Percentiles rank a stretch among this genome's conserved stretches.
These are phyloP conservation scores for Lasaia peninsularis DNA, from an alignment of 1,140 invertebrate species.

Conservation along the genomic window DNA sequence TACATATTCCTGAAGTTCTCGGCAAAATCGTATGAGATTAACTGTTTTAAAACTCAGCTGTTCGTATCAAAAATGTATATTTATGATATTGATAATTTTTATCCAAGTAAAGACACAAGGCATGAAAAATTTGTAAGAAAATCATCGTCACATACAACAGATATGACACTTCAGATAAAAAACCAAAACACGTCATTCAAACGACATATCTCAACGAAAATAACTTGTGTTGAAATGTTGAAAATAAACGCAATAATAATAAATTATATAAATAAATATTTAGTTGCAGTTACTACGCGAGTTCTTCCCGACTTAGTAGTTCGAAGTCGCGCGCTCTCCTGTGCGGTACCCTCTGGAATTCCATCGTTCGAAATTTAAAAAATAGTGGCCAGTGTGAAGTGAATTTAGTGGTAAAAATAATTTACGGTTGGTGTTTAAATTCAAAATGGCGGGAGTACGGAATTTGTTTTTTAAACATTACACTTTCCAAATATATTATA, in stretches of 20 bases:
- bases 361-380: slow-evolving; percentile 24
- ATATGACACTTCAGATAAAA: background rate
- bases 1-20: too few species aligned
- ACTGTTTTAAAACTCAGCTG: too few species aligned
- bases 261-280: slow-evolving; percentile 57
- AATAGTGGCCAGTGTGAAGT: slow-evolving; percentile 51
- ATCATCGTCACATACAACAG: background rate
- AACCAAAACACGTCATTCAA: slow-evolving; percentile 16
- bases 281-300: slow-evolving; percentile 43
- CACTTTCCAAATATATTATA: slow-evolving; percentile 26
- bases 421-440: slow-evolving; percentile 57
- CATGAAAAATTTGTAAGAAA: background rate
- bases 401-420: slow-evolving; percentile 42
- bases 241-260: slow-evolving; percentile 57
- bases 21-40: too few species aligned
- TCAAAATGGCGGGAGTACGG: slow-evolving; percentile 55
- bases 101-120: background rate
- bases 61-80: too few species aligned
- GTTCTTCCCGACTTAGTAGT: slow-evolving; percentile 38
- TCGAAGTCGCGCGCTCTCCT: slow-evolving; percentile 38
- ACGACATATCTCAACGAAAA: slow-evolving; percentile 36
- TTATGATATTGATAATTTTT: background rate
- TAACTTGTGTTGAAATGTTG: slow-evolving; percentile 42
- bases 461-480: slow-evolving; percentile 35
- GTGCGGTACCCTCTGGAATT: slow-evolving; percentile 48